Base-by-base conservation (phyloP, 2,113 vertebrate genomes). In the Phyllostomus discolor region DNA sequence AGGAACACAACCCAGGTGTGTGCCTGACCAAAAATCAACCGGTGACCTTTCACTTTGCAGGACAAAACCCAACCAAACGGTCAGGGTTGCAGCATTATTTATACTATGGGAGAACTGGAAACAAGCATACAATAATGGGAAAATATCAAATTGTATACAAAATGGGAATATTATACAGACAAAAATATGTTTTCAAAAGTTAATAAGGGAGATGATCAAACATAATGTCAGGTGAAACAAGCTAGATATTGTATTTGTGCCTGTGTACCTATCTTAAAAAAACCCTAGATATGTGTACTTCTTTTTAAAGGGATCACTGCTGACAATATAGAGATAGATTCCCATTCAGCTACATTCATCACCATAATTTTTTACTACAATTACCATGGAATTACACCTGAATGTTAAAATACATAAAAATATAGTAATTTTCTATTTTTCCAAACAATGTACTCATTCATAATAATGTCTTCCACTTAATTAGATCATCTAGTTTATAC, bases 311-410 rank as follows among this genome's bases (percentile, higher is more conserved):
- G 28, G 93, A 78, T 98, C 88, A 93, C 7, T 92, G 7, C 26
- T 69, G 92, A 96, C 76, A 96, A 52, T 5, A 70, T 69, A 96
- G 33, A 35, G 54, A 84, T n/a, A 83, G 88, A 88, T 75, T 91
- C 12, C 54, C 94, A 97, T 67, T 88, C 46, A 41, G 38, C 12
- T 59, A 15, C 67, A 67, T 54, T 83, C 59, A 88, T 35, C 11
- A 59, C 46, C 3, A 14, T 70, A 70, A 84, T 88, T 48, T 92
- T 54, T 46, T 78, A 87, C n/a, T 81, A 82, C 24, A 87, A 57
- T 35, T 52, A 82, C 7, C 22, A 31, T 81, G 2, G 33, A 64
- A 75, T 78, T 75, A 88, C 4, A 20, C 31, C 62, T 33, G 5
- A 78, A 66, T 72, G 75, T 79, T 16, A 91, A 94, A 81, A 94